Evolutionary conservation across 2,113 vertebrate genomes (phyloP).

Genomic region (Myocastor coypus): DNA sequence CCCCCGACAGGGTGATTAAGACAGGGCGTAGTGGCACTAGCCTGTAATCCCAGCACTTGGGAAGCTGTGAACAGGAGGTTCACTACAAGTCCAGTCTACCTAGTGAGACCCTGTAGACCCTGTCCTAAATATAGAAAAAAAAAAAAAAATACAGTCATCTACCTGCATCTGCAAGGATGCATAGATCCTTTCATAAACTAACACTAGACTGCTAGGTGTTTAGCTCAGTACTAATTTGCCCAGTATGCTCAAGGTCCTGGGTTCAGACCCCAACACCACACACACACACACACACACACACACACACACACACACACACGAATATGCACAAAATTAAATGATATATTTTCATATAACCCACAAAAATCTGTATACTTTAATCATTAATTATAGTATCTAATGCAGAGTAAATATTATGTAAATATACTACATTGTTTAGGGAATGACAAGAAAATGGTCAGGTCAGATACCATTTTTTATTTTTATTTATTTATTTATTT

Average conservation of each 20-base stretch:
- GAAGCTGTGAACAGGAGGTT: no score
- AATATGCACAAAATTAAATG: not conserved
- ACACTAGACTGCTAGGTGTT: not conserved
- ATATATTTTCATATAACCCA: not conserved
- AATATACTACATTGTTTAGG: not conserved
- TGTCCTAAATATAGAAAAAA: no score
- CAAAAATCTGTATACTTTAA: no score
- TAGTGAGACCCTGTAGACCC: no score
- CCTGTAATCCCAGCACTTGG: no score
- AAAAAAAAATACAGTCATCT: no score
- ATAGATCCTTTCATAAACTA: not conserved
- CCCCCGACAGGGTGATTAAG: no score
- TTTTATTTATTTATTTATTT: no score
- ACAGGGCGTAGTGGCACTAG: no score
- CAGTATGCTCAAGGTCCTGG: not conserved
- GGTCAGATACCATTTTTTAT: not conserved
- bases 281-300: not conserved
- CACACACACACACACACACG: not conserved
- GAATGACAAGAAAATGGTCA: not conserved
- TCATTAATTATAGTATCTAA: not conserved
- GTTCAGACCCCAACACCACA: not conserved
- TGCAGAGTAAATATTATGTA: not conserved
- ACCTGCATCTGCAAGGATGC: not conserved
- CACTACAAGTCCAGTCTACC: no score
- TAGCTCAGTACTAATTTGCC: not conserved